A percentile compares a stretch with the other conserved stretches of the same genome.
phyloP scores from a whole-genome alignment of 2,797 vertebrate species.

The Petrocephalus schoutedeni region DNA sequence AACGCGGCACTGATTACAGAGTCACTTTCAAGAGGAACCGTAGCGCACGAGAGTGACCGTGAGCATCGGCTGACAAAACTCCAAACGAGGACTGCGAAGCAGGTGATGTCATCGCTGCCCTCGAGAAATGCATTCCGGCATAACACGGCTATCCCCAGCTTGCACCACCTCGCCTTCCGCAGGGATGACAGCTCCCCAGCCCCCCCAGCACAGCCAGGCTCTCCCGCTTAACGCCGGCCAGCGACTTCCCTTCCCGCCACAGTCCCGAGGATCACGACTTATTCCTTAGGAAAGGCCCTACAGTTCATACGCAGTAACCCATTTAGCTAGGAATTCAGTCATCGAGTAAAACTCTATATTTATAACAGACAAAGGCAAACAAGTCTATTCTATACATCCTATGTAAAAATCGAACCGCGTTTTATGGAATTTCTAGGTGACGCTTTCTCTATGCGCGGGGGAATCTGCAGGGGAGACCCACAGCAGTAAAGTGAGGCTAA shows the following conservation, averaged over 20 bases:
- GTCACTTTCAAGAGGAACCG: not conserved
- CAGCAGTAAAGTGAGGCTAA: not conserved
- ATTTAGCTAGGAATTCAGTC: not conserved
- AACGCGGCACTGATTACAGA: not conserved
- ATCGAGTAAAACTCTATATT: not conserved
- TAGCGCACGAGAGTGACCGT: not conserved
- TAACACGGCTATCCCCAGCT: not conserved
- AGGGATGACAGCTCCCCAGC: too few relatives aligned
- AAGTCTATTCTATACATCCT: not conserved
- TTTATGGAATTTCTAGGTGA: not conserved
- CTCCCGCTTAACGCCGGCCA: not conserved
- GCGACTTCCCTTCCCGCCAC: not conserved
- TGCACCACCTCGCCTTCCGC: not conserved
- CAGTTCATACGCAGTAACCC: not conserved
- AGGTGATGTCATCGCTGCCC: not conserved
- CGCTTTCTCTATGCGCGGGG: not conserved
- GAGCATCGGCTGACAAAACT: not conserved
- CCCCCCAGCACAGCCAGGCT: too few relatives aligned
- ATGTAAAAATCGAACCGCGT: not conserved
- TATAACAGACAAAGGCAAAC: not conserved
- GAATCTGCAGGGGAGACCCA: not conserved
- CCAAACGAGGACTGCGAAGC: not conserved
- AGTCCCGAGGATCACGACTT: not conserved
- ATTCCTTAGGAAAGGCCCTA: not conserved
- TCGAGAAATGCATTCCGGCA: not conserved